Evolutionary conservation across 2,888 invertebrate genomes (phyloP).

Genomic region (Chironomus tentans): DNA sequence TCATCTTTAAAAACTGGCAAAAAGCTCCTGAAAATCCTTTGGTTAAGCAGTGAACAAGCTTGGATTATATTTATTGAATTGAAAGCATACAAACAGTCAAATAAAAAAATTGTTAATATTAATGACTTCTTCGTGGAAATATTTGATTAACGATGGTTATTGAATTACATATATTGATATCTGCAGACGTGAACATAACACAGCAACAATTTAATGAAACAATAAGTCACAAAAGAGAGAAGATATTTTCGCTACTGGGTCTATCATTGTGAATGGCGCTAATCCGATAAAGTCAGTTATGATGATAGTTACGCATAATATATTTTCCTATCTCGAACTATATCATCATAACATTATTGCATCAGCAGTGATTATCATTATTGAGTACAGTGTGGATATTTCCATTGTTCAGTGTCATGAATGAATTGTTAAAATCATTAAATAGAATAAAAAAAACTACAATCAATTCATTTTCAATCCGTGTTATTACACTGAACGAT

Average conservation of each 20-base stretch:
- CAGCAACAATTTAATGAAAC: too few relatives aligned
- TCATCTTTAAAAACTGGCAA: conserved; percentile 92
- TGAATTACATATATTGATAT: too few relatives aligned
- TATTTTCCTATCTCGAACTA: neutral
- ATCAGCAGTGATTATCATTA: neutral
- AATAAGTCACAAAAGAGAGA: too few relatives aligned
- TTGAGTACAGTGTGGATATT: neutral
- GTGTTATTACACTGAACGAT: neutral
- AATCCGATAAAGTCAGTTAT: neutral
- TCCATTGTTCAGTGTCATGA: neutral
- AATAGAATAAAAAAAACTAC: neutral
- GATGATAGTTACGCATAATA: neutral
- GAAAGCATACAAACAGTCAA: too few relatives aligned
- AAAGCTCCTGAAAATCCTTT: conserved; percentile 94
- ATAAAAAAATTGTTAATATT: too few relatives aligned
- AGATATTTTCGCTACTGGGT: neutral
- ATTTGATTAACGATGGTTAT: too few relatives aligned
- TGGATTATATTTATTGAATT: too few relatives aligned
- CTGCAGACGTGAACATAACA: too few relatives aligned
- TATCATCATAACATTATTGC: neutral
- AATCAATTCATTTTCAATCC: neutral
- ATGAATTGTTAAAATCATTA: neutral
- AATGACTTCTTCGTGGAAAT: too few relatives aligned
- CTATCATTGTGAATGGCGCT: neutral
- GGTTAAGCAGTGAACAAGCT: conserved; percentile 48